Percentiles rank a stretch among this genome's conserved stretches.
Evolutionary conservation across 2,113 vertebrate genomes (phyloP).

Genomic region (Pelusios castaneus): DNA sequence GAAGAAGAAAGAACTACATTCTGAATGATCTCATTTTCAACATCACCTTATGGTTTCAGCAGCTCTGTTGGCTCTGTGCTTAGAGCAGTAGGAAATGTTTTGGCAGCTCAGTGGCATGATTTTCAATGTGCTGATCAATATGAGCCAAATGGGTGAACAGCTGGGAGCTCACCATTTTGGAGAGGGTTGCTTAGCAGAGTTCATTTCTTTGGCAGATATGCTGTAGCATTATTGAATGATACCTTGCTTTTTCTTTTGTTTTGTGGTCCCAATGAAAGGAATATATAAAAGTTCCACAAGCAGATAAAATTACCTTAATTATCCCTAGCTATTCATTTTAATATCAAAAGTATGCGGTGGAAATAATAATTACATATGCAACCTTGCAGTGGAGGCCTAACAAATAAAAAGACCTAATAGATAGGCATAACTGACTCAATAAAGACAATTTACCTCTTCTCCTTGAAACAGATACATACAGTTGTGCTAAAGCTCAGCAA

Average conservation of each 20-base stretch:
- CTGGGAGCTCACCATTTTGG: slow-evolving; percentile 61
- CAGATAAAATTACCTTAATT: not conserved
- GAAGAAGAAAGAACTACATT: slow-evolving; percentile 13
- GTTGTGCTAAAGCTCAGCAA: not conserved
- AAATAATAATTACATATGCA: not conserved
- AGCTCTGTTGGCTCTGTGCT: slow-evolving; percentile 30
- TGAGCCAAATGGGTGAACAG: slow-evolving; percentile 71
- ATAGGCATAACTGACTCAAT: not conserved
- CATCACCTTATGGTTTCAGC: slow-evolving; percentile 62
- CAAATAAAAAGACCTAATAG: not conserved
- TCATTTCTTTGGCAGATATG: slow-evolving; percentile 52
- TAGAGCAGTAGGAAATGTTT: slow-evolving; percentile 47
- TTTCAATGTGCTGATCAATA: slow-evolving; percentile 47
- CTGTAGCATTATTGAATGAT: slow-evolving; percentile 19
- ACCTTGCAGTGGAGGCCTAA: not conserved
- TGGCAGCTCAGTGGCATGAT: slow-evolving; percentile 44
- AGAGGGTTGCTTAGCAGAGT: slow-evolving; percentile 44
- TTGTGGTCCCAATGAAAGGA: slow-evolving; percentile 14
- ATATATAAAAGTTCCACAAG: not conserved
- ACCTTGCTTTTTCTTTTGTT: slow-evolving; percentile 10
- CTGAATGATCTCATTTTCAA: slow-evolving; percentile 31
- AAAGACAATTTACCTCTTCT: not conserved
- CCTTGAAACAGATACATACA: fast-evolving
- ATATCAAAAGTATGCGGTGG: not conserved
- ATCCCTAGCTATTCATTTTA: not conserved